phyloP scores from a whole-genome alignment of 2,888 invertebrate genomes.

The Drosophila greeni region DNA sequence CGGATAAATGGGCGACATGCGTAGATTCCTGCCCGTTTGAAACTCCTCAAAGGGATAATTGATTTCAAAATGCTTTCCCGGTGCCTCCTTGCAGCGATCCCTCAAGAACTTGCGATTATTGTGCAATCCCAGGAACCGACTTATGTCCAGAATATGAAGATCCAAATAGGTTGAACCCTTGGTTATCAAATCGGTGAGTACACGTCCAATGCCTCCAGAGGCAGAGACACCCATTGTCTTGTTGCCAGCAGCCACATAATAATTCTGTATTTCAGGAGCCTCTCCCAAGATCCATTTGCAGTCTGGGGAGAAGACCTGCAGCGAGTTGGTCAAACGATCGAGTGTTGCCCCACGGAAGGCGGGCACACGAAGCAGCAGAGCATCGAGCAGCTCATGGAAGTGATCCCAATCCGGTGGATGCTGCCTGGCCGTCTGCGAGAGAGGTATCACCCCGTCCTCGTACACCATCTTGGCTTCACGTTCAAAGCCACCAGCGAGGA shows the following conservation, averaged over 20 bases:
- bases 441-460: constrained; percentile 86
- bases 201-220: constrained; percentile 95
- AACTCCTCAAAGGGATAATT: constrained; percentile 93
- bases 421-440: constrained; percentile 83
- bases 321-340: constrained; percentile 90
- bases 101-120: constrained; percentile 95
- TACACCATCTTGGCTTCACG: constrained; percentile 93
- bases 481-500: constrained; percentile 93
- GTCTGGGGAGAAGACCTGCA: constrained; percentile 98
- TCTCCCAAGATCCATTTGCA: constrained; percentile 97
- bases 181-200: constrained; percentile 92
- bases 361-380: constrained; percentile 91
- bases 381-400: constrained; percentile 92
- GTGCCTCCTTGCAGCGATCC: constrained; percentile 94
- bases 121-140: constrained; percentile 93
- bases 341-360: constrained; percentile 86
- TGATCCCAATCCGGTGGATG: constrained; percentile 97
- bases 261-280: constrained; percentile 93
- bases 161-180: constrained; percentile 89
- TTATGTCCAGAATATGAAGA: constrained; percentile 93
- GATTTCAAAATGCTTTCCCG: constrained; percentile 90
- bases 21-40: constrained; percentile 90
- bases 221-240: constrained; percentile 97
- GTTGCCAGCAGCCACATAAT: constrained; percentile 96
- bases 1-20: constrained; percentile 97